Evolutionary conservation across 1,140 invertebrate species (phyloP), one percentile per base, ranked within the genome.

Genomic region (Diorhabda elongata): DNA sequence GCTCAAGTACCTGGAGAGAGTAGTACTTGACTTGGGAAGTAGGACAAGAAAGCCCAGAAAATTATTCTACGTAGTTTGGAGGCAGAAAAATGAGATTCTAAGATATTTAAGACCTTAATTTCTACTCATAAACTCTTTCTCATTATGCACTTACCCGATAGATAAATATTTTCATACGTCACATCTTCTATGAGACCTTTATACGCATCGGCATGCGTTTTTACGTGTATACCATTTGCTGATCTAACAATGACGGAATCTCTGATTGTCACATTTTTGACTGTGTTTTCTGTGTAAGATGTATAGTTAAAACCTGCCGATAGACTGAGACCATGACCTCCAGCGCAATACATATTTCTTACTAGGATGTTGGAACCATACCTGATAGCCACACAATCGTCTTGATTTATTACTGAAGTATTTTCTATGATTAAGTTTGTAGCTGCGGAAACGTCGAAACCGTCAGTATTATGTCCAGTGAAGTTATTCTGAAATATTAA

Each of bases 291-390:
- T 8, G 56, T 43, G 5, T 9, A 67, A 5, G 57, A 43, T 6
- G 42, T 61, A 6, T 67, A 57, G 42, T 45, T 67, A 42, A 60
- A 61, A 3, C 65, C 65, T 8, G 56, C 65, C 9, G 65, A 67
- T n/a, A 67, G 43, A 67, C 65, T 67, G n/a, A 67, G 56, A 42
- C 65, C 65, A 47, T 67, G 65, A n/a, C 65, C 65, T 59, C 65
- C 65, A 4, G 56, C 56, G 45, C 65, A 67, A 26, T 67, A 60
- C 42, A 67, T 44, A 26, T 61, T 61, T 26, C 65, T 67, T 45
- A 67, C 59, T n/a, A 11, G 41, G 44, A 67, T 67, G 41, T 67
- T 67, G 42, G 56, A 59, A 59, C 65, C 65, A 42, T 67, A 59
- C 5, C 59, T 58, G 56, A 67, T 67, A 26, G 65, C 65, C 5